Percentiles rank a stretch among this genome's conserved stretches.
phyloP scores from a whole-genome alignment of 2,113 vertebrate genomes.

The Psophia crepitans region DNA sequence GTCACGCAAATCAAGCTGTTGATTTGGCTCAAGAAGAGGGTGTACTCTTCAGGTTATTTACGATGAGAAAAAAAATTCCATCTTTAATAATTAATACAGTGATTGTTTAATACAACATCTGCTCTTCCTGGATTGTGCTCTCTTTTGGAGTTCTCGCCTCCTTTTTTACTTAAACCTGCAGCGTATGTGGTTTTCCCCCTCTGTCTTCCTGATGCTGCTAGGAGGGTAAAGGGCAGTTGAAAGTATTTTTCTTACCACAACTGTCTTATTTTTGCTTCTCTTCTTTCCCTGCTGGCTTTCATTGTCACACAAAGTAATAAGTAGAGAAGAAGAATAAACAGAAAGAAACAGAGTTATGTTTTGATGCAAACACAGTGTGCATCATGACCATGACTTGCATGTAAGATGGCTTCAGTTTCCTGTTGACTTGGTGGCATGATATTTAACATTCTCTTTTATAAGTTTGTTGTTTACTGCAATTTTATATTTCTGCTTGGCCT shows the following conservation, averaged over 20 bases:
- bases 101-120: not conserved
- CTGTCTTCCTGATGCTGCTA: slow-evolving; percentile 34
- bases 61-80: rapidly evolving
- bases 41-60: not conserved
- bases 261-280: not conserved
- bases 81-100: not conserved
- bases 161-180: slow-evolving; percentile 42
- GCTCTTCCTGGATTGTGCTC: not conserved
- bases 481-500: slow-evolving; percentile 62
- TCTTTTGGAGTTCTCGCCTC: not conserved
- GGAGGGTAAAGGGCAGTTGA: slow-evolving; percentile 37
- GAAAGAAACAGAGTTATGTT: slow-evolving; percentile 37
- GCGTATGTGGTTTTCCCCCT: not conserved
- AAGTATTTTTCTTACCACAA: slow-evolving; percentile 24
- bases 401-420: slow-evolving; percentile 33
- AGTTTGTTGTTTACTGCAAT: slow-evolving; percentile 58
- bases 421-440: slow-evolving; percentile 57
- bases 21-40: not conserved
- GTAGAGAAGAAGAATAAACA: not conserved
- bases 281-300: slow-evolving; percentile 32
- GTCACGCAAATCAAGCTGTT: not conserved
- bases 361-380: slow-evolving; percentile 23
- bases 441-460: slow-evolving; percentile 41
- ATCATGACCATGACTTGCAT: slow-evolving; percentile 47
- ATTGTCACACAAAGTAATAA: slow-evolving; percentile 30